Base-by-base conservation (phyloP, 1,140 invertebrate genomes). In the Zaprionus ornatus region DNA sequence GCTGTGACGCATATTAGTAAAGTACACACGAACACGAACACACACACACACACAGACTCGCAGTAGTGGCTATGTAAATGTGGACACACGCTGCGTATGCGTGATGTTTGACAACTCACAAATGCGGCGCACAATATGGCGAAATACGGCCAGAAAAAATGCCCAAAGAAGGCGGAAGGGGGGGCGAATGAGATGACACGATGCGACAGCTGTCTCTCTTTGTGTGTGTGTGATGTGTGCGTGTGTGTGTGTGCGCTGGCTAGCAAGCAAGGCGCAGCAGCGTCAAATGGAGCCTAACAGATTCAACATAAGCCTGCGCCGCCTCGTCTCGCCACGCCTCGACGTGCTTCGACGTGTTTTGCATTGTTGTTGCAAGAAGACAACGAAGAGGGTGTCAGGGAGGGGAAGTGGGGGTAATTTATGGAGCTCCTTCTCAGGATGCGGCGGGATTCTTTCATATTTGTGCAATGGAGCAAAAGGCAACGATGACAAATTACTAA, bases 1-100 rank as follows among this genome's bases (percentile, higher is more conserved):
- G 64, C 77, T 63, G 56, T 68, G 63, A 69, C 48, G 77, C 73
- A 80, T 85, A 81, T 84, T 84, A 80, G 81, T 81, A 80, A 77
- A 80, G 82, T 50, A 84, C 57, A 80, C 67, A 77, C 67, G 56
- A 50, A 72, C 45, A n/a, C 57, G 45, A 72, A 40, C 21, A 48
- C 57, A 29, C 55, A 19, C 17, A 13, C 42, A 65, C 54, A 29
- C 32, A 17, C 19, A 27, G 3, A 29, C 56, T 23, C 10, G 35
- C 15, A 37, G 13, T 29, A 37, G 13, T 29, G 4, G 10, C 21
- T 37, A 29, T 59, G 42, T 42, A 62, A 62, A 62, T 74, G 57
- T 63, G 13, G 23, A 64, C 60, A 48, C 60, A 79, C 72, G 67
- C 40, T 67, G 0, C 81, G 81, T 84, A 83, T 84, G 77, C 81